Base-by-base conservation (phyloP, 1,140 invertebrate genomes). In the Saxidomus purpurata region DNA sequence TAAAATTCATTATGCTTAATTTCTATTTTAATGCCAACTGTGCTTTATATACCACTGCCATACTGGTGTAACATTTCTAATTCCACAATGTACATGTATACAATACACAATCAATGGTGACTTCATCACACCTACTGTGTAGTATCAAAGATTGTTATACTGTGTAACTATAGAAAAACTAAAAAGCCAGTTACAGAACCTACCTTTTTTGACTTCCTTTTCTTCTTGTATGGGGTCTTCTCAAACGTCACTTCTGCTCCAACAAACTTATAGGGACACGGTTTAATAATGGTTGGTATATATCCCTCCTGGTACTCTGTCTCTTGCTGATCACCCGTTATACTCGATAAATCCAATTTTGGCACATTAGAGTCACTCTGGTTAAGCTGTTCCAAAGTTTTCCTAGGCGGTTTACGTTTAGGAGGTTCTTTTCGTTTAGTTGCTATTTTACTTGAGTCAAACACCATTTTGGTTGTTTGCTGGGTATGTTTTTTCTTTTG, bases 261-360 rank as follows among this genome's bases (percentile, higher is more conserved):
- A 52, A 93, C 71, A 82, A 94, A 93, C 69, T 87, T 80, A 59
- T 92, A 92, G 34, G 89, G 92, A 90, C 94, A 95, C 9, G 94
- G 93, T 61, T 92, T 89, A 80, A 95, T 94, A 49, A 92, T 89
- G 0, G 92, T 92, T 22, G 92, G 92, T 52, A 93, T 91, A 40
- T 94, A 94, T 28, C 93, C 93, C 40, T 93, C 93, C 47, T 93
- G 92, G 43, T 91, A 91, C 28, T 91, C 89, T 22, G 59, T 40
- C 8, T 61, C 31, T 40, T 17, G 38, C 9, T 69, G 43, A 31
- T 93, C 90, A 52, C 81, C 79, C 2, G 86, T 92, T 61, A 94
- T 89, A 82, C 91, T 86, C 38, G 90, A 89, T 52, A 94, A 84
- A 87, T 94, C 93, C 83, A 94, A 76, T 43, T 67, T 86, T 36